A percentile compares a stretch with the other conserved stretches of the same genome.
phyloP scores from a whole-genome alignment of 1,140 invertebrate genomes.

The Ganaspis sp. region DNA sequence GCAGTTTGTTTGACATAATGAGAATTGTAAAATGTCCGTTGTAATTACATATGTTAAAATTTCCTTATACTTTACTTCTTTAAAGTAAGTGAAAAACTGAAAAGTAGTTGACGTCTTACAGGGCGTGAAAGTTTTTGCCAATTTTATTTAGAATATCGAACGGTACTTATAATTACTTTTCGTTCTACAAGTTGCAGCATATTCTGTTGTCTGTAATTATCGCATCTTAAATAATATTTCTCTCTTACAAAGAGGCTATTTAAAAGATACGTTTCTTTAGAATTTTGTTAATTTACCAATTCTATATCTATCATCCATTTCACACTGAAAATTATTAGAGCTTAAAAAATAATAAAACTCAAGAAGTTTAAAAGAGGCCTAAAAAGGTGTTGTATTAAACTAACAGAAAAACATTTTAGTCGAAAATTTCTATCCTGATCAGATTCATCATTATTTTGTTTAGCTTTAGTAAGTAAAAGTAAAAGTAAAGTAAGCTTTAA shows the following conservation, averaged over 20 bases:
- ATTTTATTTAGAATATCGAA: conserved; percentile 5
- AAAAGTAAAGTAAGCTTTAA: too few species aligned
- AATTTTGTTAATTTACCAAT: not conserved
- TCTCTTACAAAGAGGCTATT: not conserved
- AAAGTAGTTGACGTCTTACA: not conserved
- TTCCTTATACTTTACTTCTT: not conserved
- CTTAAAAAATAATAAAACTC: too few species aligned
- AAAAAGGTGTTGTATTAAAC: too few species aligned
- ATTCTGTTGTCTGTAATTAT: not conserved
- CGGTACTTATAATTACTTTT: not conserved
- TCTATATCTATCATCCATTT: too few species aligned
- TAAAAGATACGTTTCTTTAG: not conserved
- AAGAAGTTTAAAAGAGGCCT: too few species aligned
- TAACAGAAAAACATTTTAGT: too few species aligned
- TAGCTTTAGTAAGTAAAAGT: too few species aligned
- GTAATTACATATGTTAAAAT: not conserved
- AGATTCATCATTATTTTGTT: too few species aligned
- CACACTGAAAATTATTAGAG: too few species aligned
- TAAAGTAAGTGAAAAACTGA: conserved; percentile 17
- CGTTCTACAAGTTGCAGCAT: not conserved
- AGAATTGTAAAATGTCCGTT: conserved; percentile 20
- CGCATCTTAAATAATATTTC: not conserved
- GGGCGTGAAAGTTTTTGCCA: conserved; percentile 3
- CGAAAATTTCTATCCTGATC: too few species aligned
- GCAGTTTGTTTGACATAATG: conserved; percentile 9